Conservation (phyloP, 2,797 vertebrate genomes). For the Salarias fasciatus region DNA sequence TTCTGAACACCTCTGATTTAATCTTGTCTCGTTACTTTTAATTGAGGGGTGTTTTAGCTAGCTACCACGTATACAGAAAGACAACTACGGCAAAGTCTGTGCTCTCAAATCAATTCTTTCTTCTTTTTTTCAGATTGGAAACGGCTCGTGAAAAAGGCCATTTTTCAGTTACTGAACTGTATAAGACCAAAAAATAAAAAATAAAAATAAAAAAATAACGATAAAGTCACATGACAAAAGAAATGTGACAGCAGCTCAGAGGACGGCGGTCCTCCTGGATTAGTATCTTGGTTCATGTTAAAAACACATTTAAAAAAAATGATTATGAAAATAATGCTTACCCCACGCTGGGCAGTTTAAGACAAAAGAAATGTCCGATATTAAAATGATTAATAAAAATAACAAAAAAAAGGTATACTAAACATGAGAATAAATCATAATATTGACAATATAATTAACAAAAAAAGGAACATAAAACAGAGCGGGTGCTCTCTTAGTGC, state of each 20-base stretch:
- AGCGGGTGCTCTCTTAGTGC: slow-evolving; percentile 75
- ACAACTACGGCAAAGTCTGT: slow-evolving; percentile 63
- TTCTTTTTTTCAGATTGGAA: slow-evolving; percentile 38
- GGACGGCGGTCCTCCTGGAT: slow-evolving; percentile 80
- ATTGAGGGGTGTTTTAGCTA: slow-evolving; percentile 56
- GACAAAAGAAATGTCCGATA: slow-evolving; percentile 74
- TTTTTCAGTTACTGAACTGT: slow-evolving; percentile 61
- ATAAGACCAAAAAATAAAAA: slow-evolving; percentile 58
- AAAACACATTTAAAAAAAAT: slow-evolving; percentile 81
- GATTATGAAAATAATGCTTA: slow-evolving; percentile 75
- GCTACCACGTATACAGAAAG: slow-evolving; percentile 72
- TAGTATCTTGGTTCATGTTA: slow-evolving; percentile 79
- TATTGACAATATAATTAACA: slow-evolving; percentile 71
- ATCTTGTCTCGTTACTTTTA: slow-evolving; percentile 50
- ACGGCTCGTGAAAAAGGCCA: slow-evolving; percentile 74
- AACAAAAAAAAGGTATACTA: slow-evolving; percentile 62
- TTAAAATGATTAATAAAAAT: slow-evolving; percentile 80
- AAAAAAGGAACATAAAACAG: slow-evolving; percentile 44
- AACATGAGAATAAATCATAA: slow-evolving; percentile 74
- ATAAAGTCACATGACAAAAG: slow-evolving; percentile 57
- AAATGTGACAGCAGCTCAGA: slow-evolving; percentile 79
- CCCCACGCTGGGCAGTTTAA: slow-evolving; percentile 65
- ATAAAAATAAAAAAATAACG: slow-evolving; percentile 52
- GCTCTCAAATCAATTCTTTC: slow-evolving; percentile 54
- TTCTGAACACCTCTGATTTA: slow-evolving; percentile 78